A percentile compares a stretch with the other conserved stretches of the same genome.
These are phyloP conservation scores for Podiceps cristatus DNA, from an alignment of 2,113 vertebrate genomes.

Conservation along the genomic window DNA sequence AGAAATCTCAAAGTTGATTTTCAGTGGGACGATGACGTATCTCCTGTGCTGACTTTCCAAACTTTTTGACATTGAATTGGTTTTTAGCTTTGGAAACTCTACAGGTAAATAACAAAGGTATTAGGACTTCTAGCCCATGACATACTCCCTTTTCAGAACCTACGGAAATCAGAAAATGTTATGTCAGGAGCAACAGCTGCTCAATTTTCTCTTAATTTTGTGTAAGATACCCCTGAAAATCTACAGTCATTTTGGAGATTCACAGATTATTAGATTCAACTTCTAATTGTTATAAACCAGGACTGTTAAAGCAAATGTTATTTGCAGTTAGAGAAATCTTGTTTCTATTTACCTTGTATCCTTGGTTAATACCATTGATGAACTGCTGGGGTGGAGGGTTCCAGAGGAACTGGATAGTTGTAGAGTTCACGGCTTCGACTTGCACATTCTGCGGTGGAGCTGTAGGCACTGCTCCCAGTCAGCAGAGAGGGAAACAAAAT, in stretches of 20 bases:
- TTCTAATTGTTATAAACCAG: rapidly evolving
- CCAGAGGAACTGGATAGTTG: slow-evolving; percentile 91
- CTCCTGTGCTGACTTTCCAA: not conserved
- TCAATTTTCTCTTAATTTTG: not conserved
- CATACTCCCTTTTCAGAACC: not conserved
- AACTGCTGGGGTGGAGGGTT: slow-evolving; percentile 94
- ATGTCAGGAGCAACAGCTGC: not conserved
- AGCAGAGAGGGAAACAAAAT: not conserved
- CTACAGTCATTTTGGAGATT: not conserved
- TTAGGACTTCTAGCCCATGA: not conserved
- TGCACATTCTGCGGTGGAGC: slow-evolving; percentile 92
- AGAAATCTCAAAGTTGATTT: not conserved
- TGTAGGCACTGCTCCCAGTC: slow-evolving; percentile 85
- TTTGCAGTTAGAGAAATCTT: not conserved
- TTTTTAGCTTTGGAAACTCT: slow-evolving; percentile 15
- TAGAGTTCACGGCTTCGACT: slow-evolving; percentile 88
- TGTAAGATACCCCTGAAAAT: not conserved
- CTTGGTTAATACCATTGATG: slow-evolving; percentile 97
- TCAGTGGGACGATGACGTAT: not conserved
- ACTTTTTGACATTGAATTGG: not conserved
- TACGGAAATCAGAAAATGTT: not conserved
- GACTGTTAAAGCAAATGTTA: too few species aligned
- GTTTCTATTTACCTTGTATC: slow-evolving; percentile 87
- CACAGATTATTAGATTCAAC: not conserved
- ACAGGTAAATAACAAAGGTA: not conserved